A percentile compares a stretch with the other conserved stretches of the same genome.
Conservation (phyloP, 1,140 invertebrate species). For the Euwallacea fornicatus region DNA sequence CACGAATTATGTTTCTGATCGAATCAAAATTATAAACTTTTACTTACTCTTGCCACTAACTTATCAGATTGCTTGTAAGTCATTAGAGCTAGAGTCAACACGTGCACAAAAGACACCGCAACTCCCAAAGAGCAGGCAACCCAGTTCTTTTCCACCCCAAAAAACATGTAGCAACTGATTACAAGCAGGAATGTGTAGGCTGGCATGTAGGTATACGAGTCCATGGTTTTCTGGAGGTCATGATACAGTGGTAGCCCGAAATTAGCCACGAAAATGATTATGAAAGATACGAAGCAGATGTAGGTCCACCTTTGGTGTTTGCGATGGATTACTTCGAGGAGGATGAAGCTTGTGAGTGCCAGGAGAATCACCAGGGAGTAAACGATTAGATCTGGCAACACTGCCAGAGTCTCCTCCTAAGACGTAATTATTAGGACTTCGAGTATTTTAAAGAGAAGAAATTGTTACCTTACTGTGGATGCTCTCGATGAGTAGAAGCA, state of each 20-base stretch:
- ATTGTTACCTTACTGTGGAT: constrained; percentile 37
- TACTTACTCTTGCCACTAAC: constrained; percentile 54
- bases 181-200: constrained; percentile 71
- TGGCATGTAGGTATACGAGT: constrained; percentile 56
- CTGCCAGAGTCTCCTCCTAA: constrained; percentile 47
- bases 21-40: not conserved
- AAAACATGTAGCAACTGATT: constrained; percentile 75
- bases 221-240: constrained; percentile 46
- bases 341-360: constrained; percentile 39
- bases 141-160: constrained; percentile 71
- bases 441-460: not conserved
- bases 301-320: constrained; percentile 24
- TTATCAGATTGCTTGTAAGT: constrained; percentile 62
- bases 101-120: constrained; percentile 64
- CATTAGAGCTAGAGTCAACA: constrained; percentile 64
- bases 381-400: constrained; percentile 53
- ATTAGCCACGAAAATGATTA: constrained; percentile 57
- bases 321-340: constrained; percentile 22
- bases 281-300: constrained; percentile 46
- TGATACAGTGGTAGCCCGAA: constrained; percentile 61
- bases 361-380: constrained; percentile 53
- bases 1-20: too few relatives aligned
- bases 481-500: constrained; percentile 58
- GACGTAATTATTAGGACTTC: not conserved
- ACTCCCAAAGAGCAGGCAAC: constrained; percentile 67